Conservation (phyloP, 1,140 invertebrate genomes). For the Scaptomyza pallida region DNA sequence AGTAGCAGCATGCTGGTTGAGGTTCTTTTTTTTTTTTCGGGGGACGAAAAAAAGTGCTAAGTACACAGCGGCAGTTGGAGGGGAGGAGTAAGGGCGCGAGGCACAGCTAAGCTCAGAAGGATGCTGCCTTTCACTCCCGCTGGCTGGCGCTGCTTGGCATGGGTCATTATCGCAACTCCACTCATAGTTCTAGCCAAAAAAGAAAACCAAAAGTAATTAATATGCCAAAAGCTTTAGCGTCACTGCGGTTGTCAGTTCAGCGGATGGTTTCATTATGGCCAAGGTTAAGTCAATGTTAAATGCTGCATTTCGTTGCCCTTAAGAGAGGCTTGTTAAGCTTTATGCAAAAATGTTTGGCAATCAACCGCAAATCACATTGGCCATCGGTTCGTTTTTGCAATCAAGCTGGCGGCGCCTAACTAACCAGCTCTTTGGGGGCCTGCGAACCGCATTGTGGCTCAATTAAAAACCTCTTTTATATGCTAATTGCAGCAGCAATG, state of each 20-base stretch:
- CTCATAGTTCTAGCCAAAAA: slow-evolving; percentile 26
- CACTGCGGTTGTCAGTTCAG: slow-evolving; percentile 44
- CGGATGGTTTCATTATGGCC: slow-evolving; percentile 18
- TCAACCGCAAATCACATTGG: slow-evolving; percentile 35
- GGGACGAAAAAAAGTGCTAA: slow-evolving; percentile 71
- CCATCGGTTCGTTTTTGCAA: slow-evolving; percentile 10
- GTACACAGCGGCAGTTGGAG: slow-evolving; percentile 40
- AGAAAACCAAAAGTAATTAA: slow-evolving; percentile 57
- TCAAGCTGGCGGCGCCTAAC: slow-evolving; percentile 42
- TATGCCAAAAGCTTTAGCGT: slow-evolving; percentile 43
- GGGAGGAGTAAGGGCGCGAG: background rate
- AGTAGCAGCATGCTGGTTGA: slow-evolving; percentile 53
- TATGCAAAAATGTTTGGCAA: slow-evolving; percentile 11
- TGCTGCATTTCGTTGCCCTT: background rate
- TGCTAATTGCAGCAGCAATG: slow-evolving; percentile 58
- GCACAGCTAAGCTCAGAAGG: background rate
- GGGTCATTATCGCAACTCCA: slow-evolving; percentile 38
- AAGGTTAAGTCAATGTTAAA: slow-evolving; percentile 70
- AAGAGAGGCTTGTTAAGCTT: background rate
- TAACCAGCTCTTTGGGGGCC: slow-evolving; percentile 54
- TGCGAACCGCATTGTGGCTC: slow-evolving; percentile 60
- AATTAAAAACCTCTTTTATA: slow-evolving; percentile 73
- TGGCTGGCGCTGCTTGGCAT: slow-evolving; percentile 10
- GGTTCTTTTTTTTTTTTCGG: slow-evolving; percentile 43
- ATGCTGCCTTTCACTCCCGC: slow-evolving; percentile 44